Conservation (phyloP, 2,113 vertebrate species). For the Cynocephalus volans region DNA sequence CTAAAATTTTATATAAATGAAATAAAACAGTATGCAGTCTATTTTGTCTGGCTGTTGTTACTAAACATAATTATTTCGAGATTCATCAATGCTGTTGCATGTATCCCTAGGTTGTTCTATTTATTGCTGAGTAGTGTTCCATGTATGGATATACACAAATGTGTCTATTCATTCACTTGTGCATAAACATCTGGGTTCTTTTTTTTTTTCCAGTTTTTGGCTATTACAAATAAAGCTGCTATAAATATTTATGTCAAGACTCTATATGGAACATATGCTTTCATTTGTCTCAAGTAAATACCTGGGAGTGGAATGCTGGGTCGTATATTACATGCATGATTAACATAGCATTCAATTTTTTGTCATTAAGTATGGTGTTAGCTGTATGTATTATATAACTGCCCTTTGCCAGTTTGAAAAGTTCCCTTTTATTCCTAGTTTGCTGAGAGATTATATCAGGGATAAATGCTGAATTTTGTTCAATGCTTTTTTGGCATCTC, state of each 20-base stretch:
- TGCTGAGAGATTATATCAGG: neutral
- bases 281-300: neutral
- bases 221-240: slow-evolving; percentile 40
- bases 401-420: neutral
- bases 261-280: neutral
- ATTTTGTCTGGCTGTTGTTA: neutral
- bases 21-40: neutral
- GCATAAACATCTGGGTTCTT: neutral
- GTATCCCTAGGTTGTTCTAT: neutral
- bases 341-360: neutral
- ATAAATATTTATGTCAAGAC: neutral
- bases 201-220: neutral
- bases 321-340: neutral
- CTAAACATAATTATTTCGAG: neutral
- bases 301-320: neutral
- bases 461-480: neutral
- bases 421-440: neutral
- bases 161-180: neutral
- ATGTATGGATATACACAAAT: neutral
- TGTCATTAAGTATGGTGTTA: neutral
- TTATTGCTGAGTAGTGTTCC: neutral
- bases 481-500: neutral
- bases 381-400: neutral
- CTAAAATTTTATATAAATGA: slow-evolving; percentile 4
- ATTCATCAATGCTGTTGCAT: neutral